A percentile compares a stretch with the other conserved stretches of the same genome.
These are phyloP conservation scores for Peromyscus nudipes DNA, from an alignment of 2,797 vertebrate genomes.

Conservation along the genomic window DNA sequence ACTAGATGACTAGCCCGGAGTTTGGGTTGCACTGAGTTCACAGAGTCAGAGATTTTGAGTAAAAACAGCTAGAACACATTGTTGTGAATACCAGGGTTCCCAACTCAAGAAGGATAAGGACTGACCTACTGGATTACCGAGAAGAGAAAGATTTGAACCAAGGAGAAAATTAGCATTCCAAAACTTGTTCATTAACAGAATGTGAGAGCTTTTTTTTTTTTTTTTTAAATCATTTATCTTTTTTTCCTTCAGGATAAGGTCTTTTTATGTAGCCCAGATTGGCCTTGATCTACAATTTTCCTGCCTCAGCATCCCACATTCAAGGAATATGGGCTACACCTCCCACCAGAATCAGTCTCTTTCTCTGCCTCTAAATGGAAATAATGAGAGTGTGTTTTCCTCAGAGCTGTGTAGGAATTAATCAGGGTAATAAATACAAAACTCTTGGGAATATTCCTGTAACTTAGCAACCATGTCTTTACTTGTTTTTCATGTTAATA, in stretches of 20 bases:
- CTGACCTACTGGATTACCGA: background rate
- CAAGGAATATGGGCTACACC: background rate
- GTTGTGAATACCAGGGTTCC: background rate
- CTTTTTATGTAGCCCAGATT: background rate
- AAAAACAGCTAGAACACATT: background rate
- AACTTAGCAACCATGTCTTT: slow-evolving; percentile 21
- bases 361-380: slow-evolving; percentile 6
- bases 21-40: background rate
- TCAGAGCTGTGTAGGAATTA: background rate
- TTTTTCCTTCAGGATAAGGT: background rate
- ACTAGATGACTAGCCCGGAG: background rate
- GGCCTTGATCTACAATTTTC: background rate
- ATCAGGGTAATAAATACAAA: slow-evolving; percentile 47
- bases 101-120: background rate
- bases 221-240: background rate
- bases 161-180: background rate
- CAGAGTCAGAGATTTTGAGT: background rate
- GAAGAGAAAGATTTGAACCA: background rate
- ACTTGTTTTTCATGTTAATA: background rate
- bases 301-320: background rate
- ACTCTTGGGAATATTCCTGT: slow-evolving; percentile 5
- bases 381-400: background rate
- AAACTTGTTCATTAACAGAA: background rate
- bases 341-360: background rate
- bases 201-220: background rate